Base-by-base conservation (phyloP, 2,888 invertebrate genomes). In the Xanthostigma xanthostigma region DNA sequence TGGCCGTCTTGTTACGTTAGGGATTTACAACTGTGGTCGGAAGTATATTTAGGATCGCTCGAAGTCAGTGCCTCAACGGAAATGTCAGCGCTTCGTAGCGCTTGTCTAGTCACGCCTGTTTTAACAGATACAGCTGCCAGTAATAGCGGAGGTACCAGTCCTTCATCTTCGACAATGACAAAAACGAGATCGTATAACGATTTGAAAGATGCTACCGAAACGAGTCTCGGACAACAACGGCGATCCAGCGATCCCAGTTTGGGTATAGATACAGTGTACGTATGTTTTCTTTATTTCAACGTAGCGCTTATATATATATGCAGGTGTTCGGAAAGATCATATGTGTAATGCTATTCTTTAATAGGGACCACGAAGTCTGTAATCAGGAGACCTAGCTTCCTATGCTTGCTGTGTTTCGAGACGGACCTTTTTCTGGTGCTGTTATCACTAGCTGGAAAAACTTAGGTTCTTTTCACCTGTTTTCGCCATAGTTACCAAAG, bases 161-260 rank as follows among this genome's bases (percentile, higher is more conserved):
- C 12, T 27, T 17, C 13, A 33, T 43, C 27, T 35, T 14, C 13
- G 50, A 64, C 78, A 51, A 80, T 86, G 80, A 81, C 79, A 0
- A 90, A 90, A 64, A 89, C 90, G 17, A 74, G 89, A 57, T 91
- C 91, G 1, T 90, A 86, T 64, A 90, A 89, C 54, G 87, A 92
- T 66, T 69, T 92, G 49, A 72, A 83, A 54, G 78, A 74, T 51
- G 81, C 79, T 49, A 76, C 76, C 33, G 79, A 79, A 62, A 67
- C 67, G 44, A 64, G 69, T 48, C 62, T 62, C 51, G 71, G 60
- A 58, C 56, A 57, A 8, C 81, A 81, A 54, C 71, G 92, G 50
- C 74, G 91, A 53, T 82, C 82, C 55, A 91, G 91, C 65, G 91
- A 92, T 68, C 90, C 92, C 38, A 90, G 78, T 66, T 75, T 91